Evolutionary conservation across 2,797 vertebrate species (phyloP).

Genomic region (Potorous gilbertii): DNA sequence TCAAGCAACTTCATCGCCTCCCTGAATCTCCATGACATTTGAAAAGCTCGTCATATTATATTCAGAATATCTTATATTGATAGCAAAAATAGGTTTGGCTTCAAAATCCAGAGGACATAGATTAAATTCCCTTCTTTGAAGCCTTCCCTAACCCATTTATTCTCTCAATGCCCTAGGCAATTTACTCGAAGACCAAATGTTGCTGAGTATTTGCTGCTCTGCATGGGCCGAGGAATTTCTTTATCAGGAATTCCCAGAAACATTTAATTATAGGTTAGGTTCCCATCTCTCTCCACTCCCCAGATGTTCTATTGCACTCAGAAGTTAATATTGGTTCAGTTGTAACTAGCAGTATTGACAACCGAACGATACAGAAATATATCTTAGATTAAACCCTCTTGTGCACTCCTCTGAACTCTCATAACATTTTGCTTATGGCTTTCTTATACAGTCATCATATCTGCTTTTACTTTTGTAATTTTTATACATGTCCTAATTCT

Average conservation of each 20-base stretch:
- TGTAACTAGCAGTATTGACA: neutral
- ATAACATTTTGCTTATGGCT: neutral
- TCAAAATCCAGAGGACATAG: neutral
- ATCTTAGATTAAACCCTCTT: neutral
- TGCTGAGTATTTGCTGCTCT: neutral
- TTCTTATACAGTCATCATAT: neutral
- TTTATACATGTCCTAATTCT: neutral
- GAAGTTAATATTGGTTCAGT: neutral
- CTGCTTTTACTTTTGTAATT: neutral
- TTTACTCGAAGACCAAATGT: neutral
- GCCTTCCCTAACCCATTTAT: neutral
- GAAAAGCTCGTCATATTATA: neutral
- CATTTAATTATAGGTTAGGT: neutral
- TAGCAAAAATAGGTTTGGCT: neutral
- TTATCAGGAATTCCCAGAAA: neutral
- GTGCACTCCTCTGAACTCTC: neutral
- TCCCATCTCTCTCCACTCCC: neutral
- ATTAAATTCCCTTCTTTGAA: neutral
- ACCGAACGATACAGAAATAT: neutral
- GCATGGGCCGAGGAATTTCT: neutral
- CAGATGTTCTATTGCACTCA: neutral
- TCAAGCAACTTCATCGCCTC: conserved; percentile 8
- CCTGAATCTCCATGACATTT: neutral
- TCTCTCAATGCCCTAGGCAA: neutral
- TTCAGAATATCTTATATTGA: neutral